These are phyloP conservation scores for Lysandra coridon DNA, from an alignment of 2,888 invertebrate species.

Conservation along the genomic window DNA sequence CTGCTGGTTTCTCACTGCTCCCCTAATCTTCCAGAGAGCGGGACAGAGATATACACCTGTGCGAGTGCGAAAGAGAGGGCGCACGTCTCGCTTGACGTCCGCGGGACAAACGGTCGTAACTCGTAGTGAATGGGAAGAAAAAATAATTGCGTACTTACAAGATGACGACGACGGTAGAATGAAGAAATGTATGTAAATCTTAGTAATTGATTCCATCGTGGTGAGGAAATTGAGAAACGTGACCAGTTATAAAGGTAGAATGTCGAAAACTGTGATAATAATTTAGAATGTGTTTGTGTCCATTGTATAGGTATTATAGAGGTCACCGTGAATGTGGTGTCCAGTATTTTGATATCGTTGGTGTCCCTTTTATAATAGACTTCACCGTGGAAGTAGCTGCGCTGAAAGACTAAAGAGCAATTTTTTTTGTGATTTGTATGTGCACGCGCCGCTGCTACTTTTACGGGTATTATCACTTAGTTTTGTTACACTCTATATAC, in stretches of 20 bases:
- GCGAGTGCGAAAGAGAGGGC: neutral
- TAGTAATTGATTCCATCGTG: neutral
- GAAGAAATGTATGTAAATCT: conserved; percentile 5
- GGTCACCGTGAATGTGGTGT: no score
- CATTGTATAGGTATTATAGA: no score
- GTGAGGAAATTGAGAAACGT: neutral
- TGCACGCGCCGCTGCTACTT: no score
- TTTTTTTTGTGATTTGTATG: no score
- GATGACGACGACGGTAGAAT: neutral
- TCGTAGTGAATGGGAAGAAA: conserved; percentile 1
- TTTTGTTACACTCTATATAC: no score
- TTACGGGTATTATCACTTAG: no score
- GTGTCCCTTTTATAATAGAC: no score
- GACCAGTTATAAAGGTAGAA: neutral
- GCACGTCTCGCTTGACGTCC: neutral
- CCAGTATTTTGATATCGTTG: no score
- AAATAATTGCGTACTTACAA: conserved; percentile 13
- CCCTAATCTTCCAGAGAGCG: conserved; percentile 64
- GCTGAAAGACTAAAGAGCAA: no score
- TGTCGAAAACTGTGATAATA: neutral
- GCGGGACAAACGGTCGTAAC: neutral
- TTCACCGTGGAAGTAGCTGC: no score
- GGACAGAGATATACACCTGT: neutral
- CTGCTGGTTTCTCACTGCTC: conserved; percentile 76
- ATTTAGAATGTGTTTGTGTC: no score